Base-by-base conservation (phyloP, 2,113 vertebrate species). In the Andinoacara biseriatus region DNA sequence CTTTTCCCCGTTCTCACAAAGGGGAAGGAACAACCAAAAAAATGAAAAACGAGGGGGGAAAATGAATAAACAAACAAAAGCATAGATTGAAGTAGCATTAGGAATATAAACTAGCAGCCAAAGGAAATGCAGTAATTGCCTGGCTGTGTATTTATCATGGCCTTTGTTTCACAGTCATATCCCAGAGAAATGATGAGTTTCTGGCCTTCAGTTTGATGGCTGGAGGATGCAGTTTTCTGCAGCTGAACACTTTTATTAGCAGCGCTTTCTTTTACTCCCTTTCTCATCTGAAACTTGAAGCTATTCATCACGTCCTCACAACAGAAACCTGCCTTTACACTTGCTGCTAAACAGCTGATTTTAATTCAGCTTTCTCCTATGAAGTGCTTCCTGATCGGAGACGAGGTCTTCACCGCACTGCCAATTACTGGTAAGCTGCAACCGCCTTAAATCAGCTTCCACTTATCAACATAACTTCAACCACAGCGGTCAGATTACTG, bases 261-360 rank as follows among this genome's bases (percentile, higher is more conserved):
- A 57, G 92, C 87, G 93, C 93, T 82, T 76, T 81, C 57, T 74
- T 78, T 82, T 15, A 15, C 54, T 84, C 63, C 31, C 17, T 65
- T 20, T 57, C 38, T 60, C 56, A 89, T 95, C 80, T 90, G 94
- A 96, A 95, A 96, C 87, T 96, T 95, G 95, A 82, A 86, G 93
- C 85, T 62, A 75, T 76, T 90, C 86, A 95, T 90, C 95, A 95
- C 35, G 56, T 78, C 76, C 46, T 69, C 26, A 13, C 52, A 95
- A 94, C 85, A 85, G 92, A 93, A 93, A 96, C 95, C 93, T 94
- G 94, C 84, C 87, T 96, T 81, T 96, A 90, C 91, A 93, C 95
- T 95, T 94, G 94, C 94, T 79, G 94, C 94, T 81, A 89, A 95
- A 92, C 95, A 96, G 95, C 95, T 95, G 95, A 96, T 97, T 96